These are phyloP conservation scores for Centruroides vittatus DNA, from an alignment of 1,140 invertebrate species.

Conservation along the genomic window DNA sequence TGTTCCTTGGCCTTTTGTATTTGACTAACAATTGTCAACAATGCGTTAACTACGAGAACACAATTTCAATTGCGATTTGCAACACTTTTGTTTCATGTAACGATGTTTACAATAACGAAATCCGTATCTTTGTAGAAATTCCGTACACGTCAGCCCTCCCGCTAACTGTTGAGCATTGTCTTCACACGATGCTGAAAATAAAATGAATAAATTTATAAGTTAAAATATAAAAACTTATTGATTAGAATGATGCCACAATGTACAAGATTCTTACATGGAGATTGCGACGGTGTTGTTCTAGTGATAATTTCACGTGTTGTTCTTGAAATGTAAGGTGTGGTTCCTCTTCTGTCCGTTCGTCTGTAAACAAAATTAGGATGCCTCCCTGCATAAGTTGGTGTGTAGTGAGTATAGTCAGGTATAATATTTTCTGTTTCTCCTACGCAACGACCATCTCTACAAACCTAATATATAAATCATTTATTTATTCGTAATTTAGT, in stretches of 20 bases:
- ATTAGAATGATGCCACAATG: no score
- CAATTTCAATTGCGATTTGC: constrained; percentile 26
- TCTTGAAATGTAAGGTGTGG: no score
- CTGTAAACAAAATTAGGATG: no score
- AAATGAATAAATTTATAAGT: no score
- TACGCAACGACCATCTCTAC: constrained; percentile 76
- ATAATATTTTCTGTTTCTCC: constrained; percentile 85
- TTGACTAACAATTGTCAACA: no score
- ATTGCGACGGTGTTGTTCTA: no score
- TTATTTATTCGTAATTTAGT: no score
- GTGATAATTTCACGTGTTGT: no score
- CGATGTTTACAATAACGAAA: constrained; percentile 33
- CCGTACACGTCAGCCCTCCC: constrained; percentile 31
- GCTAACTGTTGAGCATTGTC: constrained; percentile 29
- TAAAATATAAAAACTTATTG: no score
- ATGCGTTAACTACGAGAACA: constrained; percentile 13
- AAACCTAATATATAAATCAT: constrained; percentile 45
- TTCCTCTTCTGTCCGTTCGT: no score
- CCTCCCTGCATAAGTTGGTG: constrained; percentile 12
- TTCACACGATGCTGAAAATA: constrained; percentile 21
- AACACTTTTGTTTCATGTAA: constrained; percentile 35
- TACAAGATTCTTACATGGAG: no score
- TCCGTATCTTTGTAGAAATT: constrained; percentile 32
- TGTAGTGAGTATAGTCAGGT: constrained; percentile 67
- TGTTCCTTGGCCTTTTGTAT: no score